Base-by-base conservation (phyloP, 2,888 invertebrate species). In the Bimastos eiseni region DNA sequence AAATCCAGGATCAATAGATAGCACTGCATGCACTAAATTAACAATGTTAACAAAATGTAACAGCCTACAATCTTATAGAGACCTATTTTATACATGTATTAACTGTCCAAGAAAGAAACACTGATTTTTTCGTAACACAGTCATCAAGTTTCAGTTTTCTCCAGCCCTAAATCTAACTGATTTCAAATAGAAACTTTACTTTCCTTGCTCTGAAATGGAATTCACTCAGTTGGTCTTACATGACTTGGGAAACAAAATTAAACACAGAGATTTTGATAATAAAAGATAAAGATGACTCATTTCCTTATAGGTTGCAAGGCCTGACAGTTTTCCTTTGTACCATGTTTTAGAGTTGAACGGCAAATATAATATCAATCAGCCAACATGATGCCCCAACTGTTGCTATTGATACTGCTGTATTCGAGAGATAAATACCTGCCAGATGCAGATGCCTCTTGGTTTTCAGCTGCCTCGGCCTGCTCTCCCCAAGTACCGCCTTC, bases 381-480 rank as follows among this genome's bases (percentile, higher is more conserved):
- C n/a, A n/a, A 8, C 30, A 70, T 70, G 70, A 30, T 8, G 8
- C 13, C 30, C n/a, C 30, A 70, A 70, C 70, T 70, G 1, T 17
- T 55, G 55, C 19, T 44, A 19, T 55, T 55, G 55, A 24, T 55
- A 49, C 55, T 55, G 55, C 8, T 70, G n/a, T 70, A n/a, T n/a
- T 8, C n/a, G n/a, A 70, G 0, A n/a, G 70, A 11, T 70, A 24
- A 34, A 86, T 36, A 86, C 86, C 86, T 86, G 86, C 89, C 24
- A 41, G 89, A 19, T 89, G 36, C 44, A 89, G 89, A 21, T 34
- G 41, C 44, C 34, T 41, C 89, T 34, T 41, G 41, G 33, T 49
- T 89, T 44, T 41, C 89, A 44, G 89, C 89, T 89, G 89, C 89
- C 44, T 89, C 89, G 6, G 41, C 49, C n/a, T 89, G 89, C n/a